These are phyloP conservation scores for Leptodactylus fallax DNA, from an alignment of 2,797 vertebrate genomes.

Conservation along the genomic window DNA sequence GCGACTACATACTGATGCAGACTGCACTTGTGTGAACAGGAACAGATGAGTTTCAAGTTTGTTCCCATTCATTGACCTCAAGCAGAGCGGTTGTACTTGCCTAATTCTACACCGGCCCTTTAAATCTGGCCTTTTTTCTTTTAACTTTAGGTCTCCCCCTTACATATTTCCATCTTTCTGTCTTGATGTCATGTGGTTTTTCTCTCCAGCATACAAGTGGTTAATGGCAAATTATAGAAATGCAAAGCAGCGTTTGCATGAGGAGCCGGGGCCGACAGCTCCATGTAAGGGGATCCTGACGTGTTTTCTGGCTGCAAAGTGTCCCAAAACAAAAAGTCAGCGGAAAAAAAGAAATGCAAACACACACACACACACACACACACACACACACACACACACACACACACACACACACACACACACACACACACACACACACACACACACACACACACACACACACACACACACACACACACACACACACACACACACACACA, in stretches of 20 bases:
- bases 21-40: neutral
- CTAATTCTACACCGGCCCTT: neutral
- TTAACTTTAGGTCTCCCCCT: neutral
- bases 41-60: neutral
- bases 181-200: neutral
- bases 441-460: no score
- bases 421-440: no score
- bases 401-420: no score
- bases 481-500: no score
- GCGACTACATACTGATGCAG: no score
- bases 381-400: no score
- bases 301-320: neutral
- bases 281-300: constrained; percentile 47
- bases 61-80: neutral
- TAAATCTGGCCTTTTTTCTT: neutral
- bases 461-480: no score
- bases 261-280: neutral
- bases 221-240: constrained; percentile 18
- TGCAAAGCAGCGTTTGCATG: constrained; percentile 54
- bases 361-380: no score
- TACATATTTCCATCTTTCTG: neutral
- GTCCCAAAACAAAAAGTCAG: neutral
- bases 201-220: neutral
- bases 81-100: neutral
- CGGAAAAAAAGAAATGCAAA: constrained; percentile 38